A percentile compares a stretch with the other conserved stretches of the same genome.
These are phyloP conservation scores for Antennarius maculatus DNA, from an alignment of 2,797 vertebrate genomes.

Conservation along the genomic window DNA sequence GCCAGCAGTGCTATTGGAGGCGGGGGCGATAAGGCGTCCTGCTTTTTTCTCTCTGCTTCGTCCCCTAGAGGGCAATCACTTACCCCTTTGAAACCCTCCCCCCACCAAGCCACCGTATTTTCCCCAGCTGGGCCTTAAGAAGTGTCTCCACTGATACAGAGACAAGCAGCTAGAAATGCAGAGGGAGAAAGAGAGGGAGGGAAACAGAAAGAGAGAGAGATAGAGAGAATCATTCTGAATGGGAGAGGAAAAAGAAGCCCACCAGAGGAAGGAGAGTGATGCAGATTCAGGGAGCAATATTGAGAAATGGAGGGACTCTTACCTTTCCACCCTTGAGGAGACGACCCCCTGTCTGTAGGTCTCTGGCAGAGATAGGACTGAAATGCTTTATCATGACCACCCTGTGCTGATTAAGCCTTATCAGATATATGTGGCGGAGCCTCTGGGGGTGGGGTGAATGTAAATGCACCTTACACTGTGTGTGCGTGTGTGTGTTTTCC, in stretches of 20 bases:
- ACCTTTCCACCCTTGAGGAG: slow-evolving; percentile 43
- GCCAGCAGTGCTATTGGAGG: slow-evolving; percentile 78
- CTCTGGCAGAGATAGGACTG: slow-evolving; percentile 68
- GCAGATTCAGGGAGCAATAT: slow-evolving; percentile 11
- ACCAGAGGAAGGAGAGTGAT: slow-evolving; percentile 14
- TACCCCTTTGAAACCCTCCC: slow-evolving; percentile 82
- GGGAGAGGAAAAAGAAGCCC: slow-evolving; percentile 32
- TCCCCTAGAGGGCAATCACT: slow-evolving; percentile 89
- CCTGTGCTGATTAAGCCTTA: slow-evolving; percentile 76
- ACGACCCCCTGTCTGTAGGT: slow-evolving; percentile 30
- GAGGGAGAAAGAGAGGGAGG: slow-evolving; percentile 29
- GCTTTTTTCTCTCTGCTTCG: slow-evolving; percentile 71
- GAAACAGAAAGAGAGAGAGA: slow-evolving; percentile 25
- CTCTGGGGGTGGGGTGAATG: slow-evolving; percentile 61
- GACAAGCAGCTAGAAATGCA: slow-evolving; percentile 46
- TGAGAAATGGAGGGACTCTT: slow-evolving; percentile 19
- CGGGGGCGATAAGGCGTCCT: slow-evolving; percentile 78
- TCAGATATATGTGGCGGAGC: slow-evolving; percentile 71
- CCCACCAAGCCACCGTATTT: slow-evolving; percentile 75
- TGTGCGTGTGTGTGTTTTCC: slow-evolving; percentile 27
- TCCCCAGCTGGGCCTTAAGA: slow-evolving; percentile 76
- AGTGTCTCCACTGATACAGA: slow-evolving; percentile 74
- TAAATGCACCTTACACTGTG: slow-evolving; percentile 61
- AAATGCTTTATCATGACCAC: slow-evolving; percentile 80
- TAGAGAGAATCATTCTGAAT: slow-evolving; percentile 27